Evolutionary conservation across 2,797 vertebrate species (phyloP), one percentile per base, ranked within the genome.

Genomic region (Limosa lapponica): DNA sequence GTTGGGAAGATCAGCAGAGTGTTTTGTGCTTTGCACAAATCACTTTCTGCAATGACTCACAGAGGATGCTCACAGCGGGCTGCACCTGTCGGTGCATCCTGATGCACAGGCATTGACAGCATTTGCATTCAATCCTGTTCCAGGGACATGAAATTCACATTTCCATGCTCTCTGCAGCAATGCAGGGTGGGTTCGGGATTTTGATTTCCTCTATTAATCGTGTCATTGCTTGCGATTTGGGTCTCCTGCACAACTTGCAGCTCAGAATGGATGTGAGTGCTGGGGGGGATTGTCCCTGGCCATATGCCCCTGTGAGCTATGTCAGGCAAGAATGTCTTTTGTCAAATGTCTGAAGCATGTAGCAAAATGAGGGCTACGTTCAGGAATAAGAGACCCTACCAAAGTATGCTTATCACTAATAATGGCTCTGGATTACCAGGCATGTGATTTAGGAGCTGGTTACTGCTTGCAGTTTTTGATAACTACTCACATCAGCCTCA

Each of bases 391-490:
- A 59, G 48, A 70, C 25, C n/a, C 36, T 62, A 58, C 19, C 43
- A 41, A 73, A 73, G 24, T 16, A 18, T 41, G 22, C 5, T 82
- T 58, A 69, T 55, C 80, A 72, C 80, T 54, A 66, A 30, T 41
- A 64, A 64, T 24, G 61, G 28, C 66, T 83, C 82, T 51, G 90
- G 62, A 82, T 75, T 82, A 64, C 22, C 27, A 92, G 65, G 32
- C 16, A 5, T 13, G 37, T 28, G 36, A 90, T 90, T 95, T 71
- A 94, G 62, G 59, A 86, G 58, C 41, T 91, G 79, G 72, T 90
- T 91, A 92, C 57, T 95, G 77, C 82, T 84, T 90, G 25, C 23
- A 90, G 52, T 78, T 94, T 84, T 89, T 88, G 67, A 36, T 87
- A 92, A 89, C 66, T 82, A 22, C 67, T 96, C 83, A 24, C 80